phyloP scores from a whole-genome alignment of 2,888 invertebrate species.

The Philereme vetulata region DNA sequence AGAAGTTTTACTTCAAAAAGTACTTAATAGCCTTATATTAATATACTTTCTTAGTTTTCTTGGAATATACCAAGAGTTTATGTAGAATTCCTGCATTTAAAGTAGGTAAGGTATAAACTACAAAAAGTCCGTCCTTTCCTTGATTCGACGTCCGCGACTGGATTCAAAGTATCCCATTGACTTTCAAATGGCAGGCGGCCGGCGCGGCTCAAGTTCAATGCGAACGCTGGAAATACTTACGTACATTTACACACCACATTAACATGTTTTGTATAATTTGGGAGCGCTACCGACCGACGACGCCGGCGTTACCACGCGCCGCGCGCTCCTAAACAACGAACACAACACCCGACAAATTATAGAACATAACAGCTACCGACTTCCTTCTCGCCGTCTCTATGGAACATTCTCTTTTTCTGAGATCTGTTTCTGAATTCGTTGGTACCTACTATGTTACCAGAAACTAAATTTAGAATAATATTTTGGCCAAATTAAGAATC shows the following conservation, averaged over 20 bases:
- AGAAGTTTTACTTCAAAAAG: too few relatives aligned
- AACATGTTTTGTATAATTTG: conserved; percentile 26
- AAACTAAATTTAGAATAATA: too few relatives aligned
- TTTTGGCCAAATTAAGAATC: too few relatives aligned
- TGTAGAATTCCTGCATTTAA: not conserved
- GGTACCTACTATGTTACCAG: too few relatives aligned
- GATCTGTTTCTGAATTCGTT: too few relatives aligned
- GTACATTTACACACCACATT: conserved; percentile 17
- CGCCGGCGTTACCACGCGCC: conserved; percentile 13
- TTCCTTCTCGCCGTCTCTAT: too few relatives aligned
- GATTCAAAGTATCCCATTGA: conserved; percentile 37
- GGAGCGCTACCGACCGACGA: not conserved
- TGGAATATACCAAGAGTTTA: too few relatives aligned
- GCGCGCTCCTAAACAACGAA: not conserved
- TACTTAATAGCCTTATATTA: too few relatives aligned
- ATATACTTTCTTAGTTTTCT: too few relatives aligned
- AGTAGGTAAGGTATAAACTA: not conserved
- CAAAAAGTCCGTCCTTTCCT: conserved; percentile 2
- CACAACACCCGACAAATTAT: not conserved
- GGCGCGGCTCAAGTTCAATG: conserved; percentile 35
- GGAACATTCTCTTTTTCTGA: too few relatives aligned
- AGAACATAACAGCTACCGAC: too few relatives aligned
- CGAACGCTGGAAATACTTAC: conserved; percentile 16
- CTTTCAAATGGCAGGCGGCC: conserved; percentile 34
- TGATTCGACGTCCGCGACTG: conserved; percentile 2